Percentiles rank a stretch among this genome's conserved stretches.
These are phyloP conservation scores for Platyura marginata DNA, from an alignment of 1,140 invertebrate genomes.

Conservation along the genomic window DNA sequence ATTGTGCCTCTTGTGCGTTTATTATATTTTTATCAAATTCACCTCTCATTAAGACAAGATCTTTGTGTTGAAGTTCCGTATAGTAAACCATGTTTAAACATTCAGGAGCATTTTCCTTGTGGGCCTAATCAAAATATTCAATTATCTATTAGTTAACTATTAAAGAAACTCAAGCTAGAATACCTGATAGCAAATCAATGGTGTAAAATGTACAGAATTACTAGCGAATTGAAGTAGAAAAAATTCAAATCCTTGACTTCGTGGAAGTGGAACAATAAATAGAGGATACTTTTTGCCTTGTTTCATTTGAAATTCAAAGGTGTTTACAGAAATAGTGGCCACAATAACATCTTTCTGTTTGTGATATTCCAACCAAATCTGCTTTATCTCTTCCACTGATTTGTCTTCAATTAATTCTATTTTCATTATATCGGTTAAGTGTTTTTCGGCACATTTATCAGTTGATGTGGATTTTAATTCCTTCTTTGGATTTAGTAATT, in stretches of 20 bases:
- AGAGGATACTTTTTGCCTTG: slow-evolving; percentile 38
- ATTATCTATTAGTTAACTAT: neutral
- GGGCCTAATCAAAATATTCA: slow-evolving; percentile 32
- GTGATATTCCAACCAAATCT: slow-evolving; percentile 69
- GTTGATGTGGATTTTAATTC: slow-evolving; percentile 14
- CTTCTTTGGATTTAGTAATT: slow-evolving; percentile 32
- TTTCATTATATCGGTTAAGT: slow-evolving; percentile 59
- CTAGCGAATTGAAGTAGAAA: slow-evolving; percentile 58
- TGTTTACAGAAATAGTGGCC: slow-evolving; percentile 40
- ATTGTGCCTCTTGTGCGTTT: slow-evolving; percentile 60
- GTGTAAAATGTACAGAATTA: slow-evolving; percentile 69
- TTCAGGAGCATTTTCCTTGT: slow-evolving; percentile 82
- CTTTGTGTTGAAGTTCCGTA: slow-evolving; percentile 59
- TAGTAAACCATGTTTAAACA: slow-evolving; percentile 72
- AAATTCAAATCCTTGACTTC: slow-evolving; percentile 75
- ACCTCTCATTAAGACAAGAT: slow-evolving; percentile 68
- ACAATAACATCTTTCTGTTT: slow-evolving; percentile 53
- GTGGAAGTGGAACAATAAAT: slow-evolving; percentile 68
- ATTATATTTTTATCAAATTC: slow-evolving; percentile 72
- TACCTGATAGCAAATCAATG: slow-evolving; percentile 69
- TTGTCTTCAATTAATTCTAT: slow-evolving; percentile 56
- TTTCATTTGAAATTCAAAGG: slow-evolving; percentile 37
- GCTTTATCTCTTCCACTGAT: slow-evolving; percentile 47
- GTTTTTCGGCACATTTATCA: slow-evolving; percentile 26
- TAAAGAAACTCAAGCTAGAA: slow-evolving; percentile 2